Base-by-base conservation (phyloP, 2,113 vertebrate species). In the Malaclemys terrapin region DNA sequence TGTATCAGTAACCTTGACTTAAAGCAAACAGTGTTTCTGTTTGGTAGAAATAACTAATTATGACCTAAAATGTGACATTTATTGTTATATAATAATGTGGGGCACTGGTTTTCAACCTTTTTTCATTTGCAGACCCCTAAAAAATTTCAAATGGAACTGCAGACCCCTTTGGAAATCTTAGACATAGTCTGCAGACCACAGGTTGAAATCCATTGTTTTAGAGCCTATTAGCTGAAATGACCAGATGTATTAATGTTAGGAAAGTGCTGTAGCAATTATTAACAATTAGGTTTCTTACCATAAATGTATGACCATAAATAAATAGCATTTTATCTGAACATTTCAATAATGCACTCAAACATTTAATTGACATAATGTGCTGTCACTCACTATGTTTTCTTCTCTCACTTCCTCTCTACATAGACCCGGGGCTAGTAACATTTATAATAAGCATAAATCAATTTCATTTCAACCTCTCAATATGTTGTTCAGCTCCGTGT, bases 391-490 rank as follows among this genome's bases (percentile, higher is more conserved):
- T 83, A 0, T 85, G 42, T 16, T 87, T 25, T 27, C 85, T 49
- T 87, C 42, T 65, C 1, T 52, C 89, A 84, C 82, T 31, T 72
- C 47, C 87, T 76, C 88, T 83, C 84, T 91, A 16, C 49, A 56
- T 79, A 81, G 93, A 84, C 78, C 78, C 75, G 9, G 25, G 78
- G 54, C 57, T 65, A 94, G 35, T 78, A 87, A 76, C 8, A 72
- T 49, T 27, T 4, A 8, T 50, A 95, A 79, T 76, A 82, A 89
- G 50, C 88, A 52, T 17, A 84, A 82, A 84, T 20, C 8, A 82
- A 45, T 78, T 86, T 91, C 88, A 90, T 93, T 93, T 83, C 80
- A 89, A 27, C 53, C 52, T 69, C 80, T 81, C 16, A 75, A 78
- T 59, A 59, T 29, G 38, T 8, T 83, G 42, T 87, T 89, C 91